These are phyloP conservation scores for Patella pellucida DNA, from an alignment of 2,888 invertebrate species.

Conservation along the genomic window DNA sequence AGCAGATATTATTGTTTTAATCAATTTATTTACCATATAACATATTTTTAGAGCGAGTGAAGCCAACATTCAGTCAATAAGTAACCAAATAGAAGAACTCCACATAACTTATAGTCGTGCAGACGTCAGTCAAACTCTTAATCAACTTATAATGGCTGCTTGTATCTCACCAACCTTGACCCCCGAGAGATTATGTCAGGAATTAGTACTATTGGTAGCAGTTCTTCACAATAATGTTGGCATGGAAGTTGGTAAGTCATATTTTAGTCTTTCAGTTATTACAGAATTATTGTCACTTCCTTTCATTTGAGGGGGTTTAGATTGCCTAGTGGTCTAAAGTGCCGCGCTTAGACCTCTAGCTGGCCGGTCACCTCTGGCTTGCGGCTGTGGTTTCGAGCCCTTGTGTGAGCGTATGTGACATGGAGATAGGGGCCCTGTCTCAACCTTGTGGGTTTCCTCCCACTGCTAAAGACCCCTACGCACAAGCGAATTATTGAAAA, in stretches of 20 bases:
- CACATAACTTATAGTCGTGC: slow-evolving; percentile 76
- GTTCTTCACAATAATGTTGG: slow-evolving; percentile 91
- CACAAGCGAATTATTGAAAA: too few species aligned
- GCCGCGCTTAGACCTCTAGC: too few species aligned
- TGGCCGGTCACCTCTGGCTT: too few species aligned
- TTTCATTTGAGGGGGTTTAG: too few species aligned
- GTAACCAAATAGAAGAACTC: slow-evolving; percentile 83
- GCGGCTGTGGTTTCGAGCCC: too few species aligned
- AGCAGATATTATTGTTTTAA: too few species aligned
- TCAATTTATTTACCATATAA: background rate
- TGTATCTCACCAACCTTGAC: slow-evolving; percentile 75
- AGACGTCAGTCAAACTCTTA: slow-evolving; percentile 79
- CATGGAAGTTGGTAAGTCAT: slow-evolving; percentile 84
- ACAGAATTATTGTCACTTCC: too few species aligned
- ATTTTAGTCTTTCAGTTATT: background rate
- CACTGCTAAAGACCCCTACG: too few species aligned
- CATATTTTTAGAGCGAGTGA: slow-evolving; percentile 75
- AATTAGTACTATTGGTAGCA: slow-evolving; percentile 86
- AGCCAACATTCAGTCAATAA: slow-evolving; percentile 87
- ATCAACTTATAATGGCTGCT: slow-evolving; percentile 80
- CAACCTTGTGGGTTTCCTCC: too few species aligned
- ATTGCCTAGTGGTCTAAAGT: too few species aligned
- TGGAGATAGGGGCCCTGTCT: too few species aligned
- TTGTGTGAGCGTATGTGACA: too few species aligned
- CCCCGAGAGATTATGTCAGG: slow-evolving; percentile 78